Evolutionary conservation across 2,113 vertebrate genomes (phyloP).

Genomic region (Petrocephalus zakoni): DNA sequence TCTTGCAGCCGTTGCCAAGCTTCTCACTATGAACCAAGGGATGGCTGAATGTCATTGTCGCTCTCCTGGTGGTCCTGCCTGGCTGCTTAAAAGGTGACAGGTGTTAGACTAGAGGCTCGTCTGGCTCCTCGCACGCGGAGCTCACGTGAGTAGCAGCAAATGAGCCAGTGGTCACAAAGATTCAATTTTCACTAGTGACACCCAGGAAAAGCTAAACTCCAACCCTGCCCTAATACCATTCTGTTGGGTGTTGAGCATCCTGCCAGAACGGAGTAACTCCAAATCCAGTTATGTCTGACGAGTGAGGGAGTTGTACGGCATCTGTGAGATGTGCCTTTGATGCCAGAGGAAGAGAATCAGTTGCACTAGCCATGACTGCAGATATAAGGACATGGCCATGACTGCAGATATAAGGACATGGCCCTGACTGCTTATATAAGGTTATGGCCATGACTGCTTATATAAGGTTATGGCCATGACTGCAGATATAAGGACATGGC

Average conservation of each 20-base stretch:
- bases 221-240: not conserved
- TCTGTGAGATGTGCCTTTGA: not conserved
- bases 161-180: not conserved
- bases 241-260: not conserved
- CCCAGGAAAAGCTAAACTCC: not conserved
- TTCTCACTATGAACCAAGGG: not conserved
- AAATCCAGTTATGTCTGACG: not conserved
- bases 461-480: too few species aligned
- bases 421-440: too few species aligned
- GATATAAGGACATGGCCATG: too few species aligned
- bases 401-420: too few species aligned
- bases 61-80: not conserved
- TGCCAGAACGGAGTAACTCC: not conserved
- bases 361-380: too few species aligned
- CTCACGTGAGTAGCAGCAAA: not conserved
- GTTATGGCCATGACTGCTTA: too few species aligned
- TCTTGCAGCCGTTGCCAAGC: not conserved
- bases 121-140: not conserved
- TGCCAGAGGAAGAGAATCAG: not conserved
- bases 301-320: not conserved
- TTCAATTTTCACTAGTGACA: not conserved
- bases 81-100: not conserved
- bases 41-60: not conserved
- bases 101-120: not conserved
- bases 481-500: too few species aligned